A percentile compares a stretch with the other conserved stretches of the same genome.
Conservation (phyloP, 30 jellyfish, hydroid and myxozoan species). For the Hydractinia echinata region DNA sequence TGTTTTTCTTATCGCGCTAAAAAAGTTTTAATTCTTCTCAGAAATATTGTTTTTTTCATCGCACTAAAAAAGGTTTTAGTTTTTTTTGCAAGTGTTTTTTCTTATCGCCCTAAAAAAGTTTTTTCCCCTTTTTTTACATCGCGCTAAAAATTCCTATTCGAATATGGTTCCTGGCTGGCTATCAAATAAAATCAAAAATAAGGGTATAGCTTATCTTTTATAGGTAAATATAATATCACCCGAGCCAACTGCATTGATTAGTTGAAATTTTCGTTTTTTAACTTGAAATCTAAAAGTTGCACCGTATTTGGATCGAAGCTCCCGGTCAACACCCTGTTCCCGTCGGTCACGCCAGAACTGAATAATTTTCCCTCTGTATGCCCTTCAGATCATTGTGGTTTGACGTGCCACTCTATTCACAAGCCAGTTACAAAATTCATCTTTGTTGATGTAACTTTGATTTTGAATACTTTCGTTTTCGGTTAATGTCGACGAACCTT, state of each 20-base stretch:
- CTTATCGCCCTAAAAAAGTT: too few species aligned
- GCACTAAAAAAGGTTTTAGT: too few species aligned
- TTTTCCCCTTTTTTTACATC: too few species aligned
- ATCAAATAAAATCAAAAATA: neutral
- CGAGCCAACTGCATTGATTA: constrained; percentile 79
- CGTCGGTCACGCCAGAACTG: constrained; percentile 51
- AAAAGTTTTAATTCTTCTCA: too few species aligned
- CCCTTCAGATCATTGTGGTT: constrained; percentile 69
- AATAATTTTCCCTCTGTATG: constrained; percentile 68
- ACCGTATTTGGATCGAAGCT: constrained; percentile 42
- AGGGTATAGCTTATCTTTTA: constrained; percentile 37
- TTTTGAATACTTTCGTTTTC: constrained; percentile 27
- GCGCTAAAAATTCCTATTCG: too few species aligned
- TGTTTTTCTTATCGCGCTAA: too few species aligned
- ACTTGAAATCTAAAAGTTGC: constrained; percentile 58
- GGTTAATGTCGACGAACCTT: neutral
- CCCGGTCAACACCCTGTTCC: constrained; percentile 69
- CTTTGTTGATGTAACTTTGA: constrained; percentile 25
- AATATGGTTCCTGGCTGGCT: too few species aligned
- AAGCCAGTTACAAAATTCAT: constrained; percentile 72
- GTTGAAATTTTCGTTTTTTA: constrained; percentile 69
- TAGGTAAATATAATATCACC: constrained; percentile 88
- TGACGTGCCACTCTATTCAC: constrained; percentile 56
- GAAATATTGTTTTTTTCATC: too few species aligned
- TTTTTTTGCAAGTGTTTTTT: too few species aligned